Evolutionary conservation across 2,113 vertebrate species (phyloP), one percentile per base, ranked within the genome.

Genomic region (Ranitomeya imitator): DNA sequence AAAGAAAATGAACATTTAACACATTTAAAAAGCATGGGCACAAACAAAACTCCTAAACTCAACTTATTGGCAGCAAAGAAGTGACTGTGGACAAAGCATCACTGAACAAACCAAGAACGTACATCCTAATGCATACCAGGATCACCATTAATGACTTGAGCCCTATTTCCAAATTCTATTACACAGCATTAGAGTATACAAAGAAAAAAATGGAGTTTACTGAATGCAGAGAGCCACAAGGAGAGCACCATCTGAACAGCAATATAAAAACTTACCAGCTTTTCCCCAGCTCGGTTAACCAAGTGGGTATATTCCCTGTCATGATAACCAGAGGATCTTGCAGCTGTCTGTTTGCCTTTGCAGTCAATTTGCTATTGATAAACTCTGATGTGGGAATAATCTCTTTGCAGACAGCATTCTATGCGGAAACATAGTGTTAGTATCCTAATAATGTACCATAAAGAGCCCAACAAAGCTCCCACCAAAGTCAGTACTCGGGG

Each of bases 291-390:
- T 99, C 98, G 6, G 97, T 99, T 87, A 99, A 96, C 98, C 98
- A 99, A 6, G 97, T 96, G 0, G 98, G 98, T 93, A 99, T 99
- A 92, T 99, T 99, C 90, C 98, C 98, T 7, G 98, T 99, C 98
- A 99, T 99, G 93, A 99, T 99, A 86, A 99, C 98, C 93, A 99
- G 94, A 16, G 98, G 98, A 92, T 99, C 98, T 93, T 99, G 98
- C 87, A 99, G 96, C 93, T 99, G 98, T 91, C 98, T 95, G 93
- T 99, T 99, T 71, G 98, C 98, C 95, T 99, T 99, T 92, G 98
- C 98, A 90, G 98, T 99, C 94, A 99, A 94, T 92, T 99, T 99
- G 93, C 97, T 99, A 94, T 99, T 99, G 90, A 97, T 99, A 90
- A 99, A 99, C 93, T 99, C 98, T 2, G 94, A 95, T 87, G 97